These are phyloP conservation scores for Saimiri boliviensis DNA, from an alignment of 2,113 vertebrate genomes.

Conservation along the genomic window DNA sequence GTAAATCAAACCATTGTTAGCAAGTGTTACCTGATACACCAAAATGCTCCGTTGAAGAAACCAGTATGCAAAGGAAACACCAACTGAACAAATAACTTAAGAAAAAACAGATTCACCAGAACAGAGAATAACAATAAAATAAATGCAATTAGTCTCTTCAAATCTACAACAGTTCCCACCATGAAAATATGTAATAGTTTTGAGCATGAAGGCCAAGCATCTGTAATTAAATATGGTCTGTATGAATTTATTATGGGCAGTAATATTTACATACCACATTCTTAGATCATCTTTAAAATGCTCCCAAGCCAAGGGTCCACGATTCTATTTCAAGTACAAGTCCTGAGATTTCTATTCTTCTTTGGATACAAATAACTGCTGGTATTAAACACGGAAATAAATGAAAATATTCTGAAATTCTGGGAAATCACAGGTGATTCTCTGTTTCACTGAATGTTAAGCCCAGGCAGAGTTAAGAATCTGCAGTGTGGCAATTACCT, in stretches of 20 bases:
- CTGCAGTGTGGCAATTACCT: background rate
- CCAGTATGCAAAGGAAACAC: background rate
- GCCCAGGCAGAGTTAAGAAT: background rate
- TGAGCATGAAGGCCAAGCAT: background rate
- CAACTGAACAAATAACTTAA: background rate
- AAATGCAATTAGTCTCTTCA: background rate
- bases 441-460: background rate
- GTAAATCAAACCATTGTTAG: background rate
- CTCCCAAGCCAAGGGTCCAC: background rate
- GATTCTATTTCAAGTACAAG: background rate
- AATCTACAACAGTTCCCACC: background rate
- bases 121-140: background rate
- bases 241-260: background rate
- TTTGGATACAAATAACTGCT: background rate
- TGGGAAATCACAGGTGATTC: background rate
- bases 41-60: conserved; percentile 16
- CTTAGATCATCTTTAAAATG: background rate
- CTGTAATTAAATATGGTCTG: background rate
- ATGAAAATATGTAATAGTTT: background rate
- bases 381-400: background rate
- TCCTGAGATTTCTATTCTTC: background rate
- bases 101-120: background rate
- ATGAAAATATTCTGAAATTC: background rate
- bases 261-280: background rate
- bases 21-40: background rate